phyloP scores from a whole-genome alignment of 2,888 invertebrate genomes.

The Phasia obesa region DNA sequence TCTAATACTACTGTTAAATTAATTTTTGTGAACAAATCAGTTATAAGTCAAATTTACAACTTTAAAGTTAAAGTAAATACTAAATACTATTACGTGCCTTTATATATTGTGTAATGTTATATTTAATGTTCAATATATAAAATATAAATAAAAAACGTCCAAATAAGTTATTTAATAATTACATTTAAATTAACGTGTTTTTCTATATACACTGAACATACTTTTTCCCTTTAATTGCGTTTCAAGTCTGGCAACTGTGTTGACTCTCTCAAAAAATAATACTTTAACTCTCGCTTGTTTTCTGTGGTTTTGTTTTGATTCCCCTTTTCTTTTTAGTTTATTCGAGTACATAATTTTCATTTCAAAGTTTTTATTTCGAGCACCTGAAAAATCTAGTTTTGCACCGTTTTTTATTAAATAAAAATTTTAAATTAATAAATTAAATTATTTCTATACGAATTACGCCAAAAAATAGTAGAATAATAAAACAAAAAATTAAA shows the following conservation, averaged over 20 bases:
- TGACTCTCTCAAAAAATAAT: not conserved
- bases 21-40: constrained; percentile 29
- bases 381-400: constrained; percentile 70
- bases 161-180: constrained; percentile 52
- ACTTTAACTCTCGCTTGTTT: not conserved
- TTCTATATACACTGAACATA: constrained; percentile 38
- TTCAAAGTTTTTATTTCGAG: constrained; percentile 68
- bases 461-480: constrained; percentile 27
- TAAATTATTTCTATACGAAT: constrained; percentile 28
- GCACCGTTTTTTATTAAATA: constrained; percentile 65
- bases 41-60: constrained; percentile 39
- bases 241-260: constrained; percentile 34
- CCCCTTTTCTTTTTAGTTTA: constrained; percentile 57
- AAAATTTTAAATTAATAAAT: constrained; percentile 47
- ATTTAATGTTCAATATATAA: constrained; percentile 27
- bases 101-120: constrained; percentile 48
- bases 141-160: constrained; percentile 49
- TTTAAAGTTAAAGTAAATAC: constrained; percentile 32
- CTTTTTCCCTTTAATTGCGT: not conserved
- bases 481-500: constrained; percentile 20
- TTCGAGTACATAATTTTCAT: constrained; percentile 69
- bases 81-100: constrained; percentile 59
- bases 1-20: constrained; percentile 17
- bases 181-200: constrained; percentile 26
- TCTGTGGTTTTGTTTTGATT: constrained; percentile 70